Percentiles rank a stretch among this genome's conserved stretches.
Conservation (phyloP, 1,140 invertebrate genomes). For the Drosophila sp. region DNA sequence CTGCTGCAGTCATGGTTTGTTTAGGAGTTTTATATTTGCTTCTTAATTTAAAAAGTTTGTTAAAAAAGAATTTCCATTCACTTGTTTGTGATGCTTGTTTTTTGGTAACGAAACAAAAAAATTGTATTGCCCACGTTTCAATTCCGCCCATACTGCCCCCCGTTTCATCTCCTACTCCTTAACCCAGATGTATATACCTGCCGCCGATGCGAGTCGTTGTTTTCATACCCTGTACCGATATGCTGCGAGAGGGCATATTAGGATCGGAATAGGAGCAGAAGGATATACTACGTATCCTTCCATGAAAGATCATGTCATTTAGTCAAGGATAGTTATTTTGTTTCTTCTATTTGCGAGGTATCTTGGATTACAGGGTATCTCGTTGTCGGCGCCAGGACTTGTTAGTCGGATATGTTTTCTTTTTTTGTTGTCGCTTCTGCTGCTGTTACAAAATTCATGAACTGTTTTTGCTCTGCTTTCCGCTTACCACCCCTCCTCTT, state of each 20-base stretch:
- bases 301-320: too few relatives aligned
- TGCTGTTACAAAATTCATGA: conserved; percentile 78
- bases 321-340: too few relatives aligned
- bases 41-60: conserved; percentile 79
- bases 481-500: conserved; percentile 2
- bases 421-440: conserved; percentile 67
- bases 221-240: neutral
- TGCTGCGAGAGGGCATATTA: neutral
- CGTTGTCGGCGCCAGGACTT: neutral
- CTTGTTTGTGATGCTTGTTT: conserved; percentile 56
- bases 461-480: conserved; percentile 62
- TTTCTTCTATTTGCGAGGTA: too few relatives aligned
- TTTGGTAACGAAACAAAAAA: conserved; percentile 25
- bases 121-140: conserved; percentile 35
- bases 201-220: conserved; percentile 24
- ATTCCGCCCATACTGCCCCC: neutral
- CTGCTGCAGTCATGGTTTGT: conserved; percentile 43
- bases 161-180: conserved; percentile 4
- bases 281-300: too few relatives aligned
- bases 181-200: conserved; percentile 45
- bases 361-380: neutral
- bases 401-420: conserved; percentile 5
- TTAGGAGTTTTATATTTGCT: conserved; percentile 75
- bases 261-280: too few relatives aligned
- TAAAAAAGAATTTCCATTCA: conserved; percentile 67